Base-by-base conservation (phyloP, 2,113 vertebrate genomes). In the Oreochromis tanganicae region DNA sequence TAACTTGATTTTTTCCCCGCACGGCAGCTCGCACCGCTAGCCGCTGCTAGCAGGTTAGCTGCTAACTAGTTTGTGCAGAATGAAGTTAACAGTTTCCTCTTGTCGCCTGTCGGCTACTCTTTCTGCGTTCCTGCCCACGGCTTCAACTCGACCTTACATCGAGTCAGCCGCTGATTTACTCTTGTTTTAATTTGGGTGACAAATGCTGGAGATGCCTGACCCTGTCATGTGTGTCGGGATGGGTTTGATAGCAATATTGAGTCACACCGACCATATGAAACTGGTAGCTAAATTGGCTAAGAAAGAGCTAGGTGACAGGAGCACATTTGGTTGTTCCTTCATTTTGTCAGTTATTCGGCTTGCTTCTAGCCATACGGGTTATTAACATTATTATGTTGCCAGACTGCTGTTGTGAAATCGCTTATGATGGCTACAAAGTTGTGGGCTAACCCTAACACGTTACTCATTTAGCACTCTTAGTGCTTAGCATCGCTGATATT, bases 1-100 rank as follows among this genome's bases (percentile, higher is more conserved):
- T 97, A 95, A 94, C 80, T 91, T 89, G 80, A 59, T 54, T 87
- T 48, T 55, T 19, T 29, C 57, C 50, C 81, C 90, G 92, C 93
- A 12, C 61, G 21, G 3, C 89, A 82, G 38, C 78, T 78, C 73
- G 48, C 32, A 61, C 29, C 56, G 81, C 55, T 92, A 91, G 88
- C 87, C 32, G 29, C 85, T 36, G 86, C 66, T 93, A 95, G 94
- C 91, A 81, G 59, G 87, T 3, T 94, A 95, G 87, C 90, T 7
- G 85, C 89, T 93, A 94, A 90, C 88, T 66, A 85, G 82, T 84
- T 86, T 50, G 34, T 19, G 9, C 19, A 80, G 63, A 83, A 43
- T 85, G 41, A 82, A 88, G 61, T 63, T 54, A n/a, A 48, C 34
- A 0, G 46, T 34, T 41, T 57, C 17, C 21, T 73, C 14, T 2